Evolutionary conservation across 2,797 vertebrate genomes (phyloP).

Genomic region (Notolabrus celidotus): DNA sequence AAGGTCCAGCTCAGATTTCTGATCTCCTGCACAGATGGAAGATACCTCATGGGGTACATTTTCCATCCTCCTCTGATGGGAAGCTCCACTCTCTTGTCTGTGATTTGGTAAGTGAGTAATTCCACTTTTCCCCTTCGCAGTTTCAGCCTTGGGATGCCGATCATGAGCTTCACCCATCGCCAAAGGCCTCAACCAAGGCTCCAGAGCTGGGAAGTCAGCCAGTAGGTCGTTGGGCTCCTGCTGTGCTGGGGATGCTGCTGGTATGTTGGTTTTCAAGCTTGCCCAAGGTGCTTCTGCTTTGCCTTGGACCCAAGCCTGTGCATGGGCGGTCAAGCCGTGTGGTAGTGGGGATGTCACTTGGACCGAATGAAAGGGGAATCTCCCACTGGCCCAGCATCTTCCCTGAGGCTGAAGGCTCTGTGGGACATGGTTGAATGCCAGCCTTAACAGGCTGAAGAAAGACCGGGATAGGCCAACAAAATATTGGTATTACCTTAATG

Average conservation of each 20-base stretch:
- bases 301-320: constrained; percentile 39
- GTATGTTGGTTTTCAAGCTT: constrained; percentile 19
- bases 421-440: constrained; percentile 62
- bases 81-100: constrained; percentile 36
- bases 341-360: constrained; percentile 41
- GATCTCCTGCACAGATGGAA: constrained; percentile 61
- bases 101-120: constrained; percentile 1
- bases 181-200: constrained; percentile 32
- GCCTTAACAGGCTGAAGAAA: constrained; percentile 34
- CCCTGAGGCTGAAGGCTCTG: constrained; percentile 23
- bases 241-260: constrained; percentile 11
- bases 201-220: constrained; percentile 60
- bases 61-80: constrained; percentile 46
- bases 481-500: background rate
- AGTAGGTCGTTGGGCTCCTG: constrained; percentile 55
- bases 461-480: constrained; percentile 1
- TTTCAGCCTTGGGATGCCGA: constrained; percentile 25
- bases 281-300: constrained; percentile 38
- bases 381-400: constrained; percentile 48
- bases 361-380: constrained; percentile 49
- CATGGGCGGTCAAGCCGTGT: constrained; percentile 1
- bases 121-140: constrained; percentile 14
- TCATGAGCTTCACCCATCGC: background rate
- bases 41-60: constrained; percentile 44
- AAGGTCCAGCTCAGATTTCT: constrained; percentile 48